Base-by-base conservation (phyloP, 2,888 invertebrate species). In the Lasius platythorax region DNA sequence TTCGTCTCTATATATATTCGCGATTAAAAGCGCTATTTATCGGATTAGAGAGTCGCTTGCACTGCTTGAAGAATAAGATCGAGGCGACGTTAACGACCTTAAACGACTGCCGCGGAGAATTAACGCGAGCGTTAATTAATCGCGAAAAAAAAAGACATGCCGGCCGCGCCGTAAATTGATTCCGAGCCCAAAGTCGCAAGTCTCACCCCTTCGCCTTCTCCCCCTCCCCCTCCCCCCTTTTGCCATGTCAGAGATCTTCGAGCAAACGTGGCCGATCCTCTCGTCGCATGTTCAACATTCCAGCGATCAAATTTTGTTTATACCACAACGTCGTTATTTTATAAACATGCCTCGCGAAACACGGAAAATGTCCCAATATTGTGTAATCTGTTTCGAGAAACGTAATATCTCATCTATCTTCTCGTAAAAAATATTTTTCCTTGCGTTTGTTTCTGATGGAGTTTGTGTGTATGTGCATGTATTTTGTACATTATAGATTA, bases 61-160 rank as follows among this genome's bases (percentile, higher is more conserved):
- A 79, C 46, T 23, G 79, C 61, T 79, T 79, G 61, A 33, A 46
- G 23, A 58, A 23, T 23, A 23, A 79, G 46, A 79, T 72, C 28
- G 46, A 12, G 33, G 11, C 28, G n/a, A 75, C 81, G 68, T 43
- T 46, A 72, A 83, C 70, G 70, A 82, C 43, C 53, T 79, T 70
- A 82, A 70, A 53, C 40, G 37, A 78, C 37, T 37, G 33, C 28
- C 28, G 28, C 5, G 37, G 4, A 9, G 43, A 58, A 70, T 64
- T 81, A 78, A 79, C 63, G 67, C 33, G 9, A 23, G 30, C 72
- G 4, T 78, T 82, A 79, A 61, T 79, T 67, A 82, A 84, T 66
- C 84, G 75, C 43, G 58, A 46, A 79, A 75, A 30, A 30, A 23
- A 23, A 23, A 23, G 23, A 23, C 23, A 74, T 64, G 46, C 53